Conservation (phyloP, 2,888 invertebrate species). For the Eupsilia transversa region DNA sequence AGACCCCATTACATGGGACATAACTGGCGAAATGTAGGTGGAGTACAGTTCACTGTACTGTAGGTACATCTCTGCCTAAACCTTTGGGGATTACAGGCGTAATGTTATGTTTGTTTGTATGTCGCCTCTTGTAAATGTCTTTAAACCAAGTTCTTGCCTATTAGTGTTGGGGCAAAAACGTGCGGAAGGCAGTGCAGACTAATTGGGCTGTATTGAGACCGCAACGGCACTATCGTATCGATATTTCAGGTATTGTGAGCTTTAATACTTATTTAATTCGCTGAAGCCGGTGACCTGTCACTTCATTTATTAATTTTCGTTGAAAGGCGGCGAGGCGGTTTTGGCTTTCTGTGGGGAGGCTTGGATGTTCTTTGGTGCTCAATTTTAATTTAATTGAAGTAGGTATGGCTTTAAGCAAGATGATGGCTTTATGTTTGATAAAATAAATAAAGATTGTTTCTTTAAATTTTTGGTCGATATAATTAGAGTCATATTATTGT, state of each 20-base stretch:
- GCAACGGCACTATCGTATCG: slow-evolving; percentile 76
- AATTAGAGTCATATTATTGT: neutral
- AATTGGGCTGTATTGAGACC: slow-evolving; percentile 88
- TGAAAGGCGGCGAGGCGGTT: slow-evolving; percentile 3
- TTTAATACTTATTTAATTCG: slow-evolving; percentile 64
- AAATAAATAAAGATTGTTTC: neutral
- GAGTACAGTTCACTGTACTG: too few relatives aligned
- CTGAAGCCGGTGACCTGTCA: slow-evolving; percentile 67
- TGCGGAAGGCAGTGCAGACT: slow-evolving; percentile 87
- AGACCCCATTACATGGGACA: too few relatives aligned
- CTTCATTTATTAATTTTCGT: slow-evolving; percentile 55
- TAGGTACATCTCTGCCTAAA: neutral
- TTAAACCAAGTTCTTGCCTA: slow-evolving; percentile 82
- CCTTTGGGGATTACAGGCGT: neutral
- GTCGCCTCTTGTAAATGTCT: slow-evolving; percentile 74
- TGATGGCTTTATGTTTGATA: slow-evolving; percentile 1
- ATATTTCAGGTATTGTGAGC: slow-evolving; percentile 73
- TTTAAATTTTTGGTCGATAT: neutral
- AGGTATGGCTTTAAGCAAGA: slow-evolving; percentile 19
- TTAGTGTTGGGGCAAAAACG: slow-evolving; percentile 87
- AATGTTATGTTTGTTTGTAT: neutral
- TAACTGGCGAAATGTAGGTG: too few relatives aligned
- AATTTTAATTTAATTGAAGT: slow-evolving; percentile 34
- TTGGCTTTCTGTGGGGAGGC: slow-evolving; percentile 14
- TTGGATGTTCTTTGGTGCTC: slow-evolving; percentile 25